Conservation (phyloP, 2,888 invertebrate genomes). For the Papilio gigon region DNA sequence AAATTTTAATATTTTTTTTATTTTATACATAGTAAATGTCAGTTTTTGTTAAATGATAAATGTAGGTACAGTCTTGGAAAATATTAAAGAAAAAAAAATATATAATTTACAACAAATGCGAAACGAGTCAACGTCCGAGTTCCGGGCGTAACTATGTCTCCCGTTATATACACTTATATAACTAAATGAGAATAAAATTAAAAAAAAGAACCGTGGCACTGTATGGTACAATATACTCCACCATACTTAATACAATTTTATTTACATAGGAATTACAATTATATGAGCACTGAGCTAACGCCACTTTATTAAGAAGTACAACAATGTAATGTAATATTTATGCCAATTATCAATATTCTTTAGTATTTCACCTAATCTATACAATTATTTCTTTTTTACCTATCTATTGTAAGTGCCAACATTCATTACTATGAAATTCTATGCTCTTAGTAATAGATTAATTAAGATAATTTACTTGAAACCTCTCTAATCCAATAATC, state of each 20-base stretch:
- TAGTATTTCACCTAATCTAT: constrained; percentile 62
- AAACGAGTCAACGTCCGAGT: constrained; percentile 50
- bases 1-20: constrained; percentile 73
- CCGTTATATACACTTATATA: constrained; percentile 53
- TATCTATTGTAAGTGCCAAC: constrained; percentile 72
- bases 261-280: constrained; percentile 76
- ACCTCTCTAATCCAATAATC: too few species aligned
- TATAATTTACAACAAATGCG: constrained; percentile 72
- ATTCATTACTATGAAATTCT: constrained; percentile 50
- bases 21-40: constrained; percentile 79
- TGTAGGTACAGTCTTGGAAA: constrained; percentile 79
- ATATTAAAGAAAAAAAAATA: constrained; percentile 70
- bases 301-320: constrained; percentile 45
- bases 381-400: constrained; percentile 68
- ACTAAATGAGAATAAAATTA: constrained; percentile 52
- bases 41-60: constrained; percentile 75
- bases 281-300: constrained; percentile 54
- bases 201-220: constrained; percentile 50
- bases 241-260: constrained; percentile 65
- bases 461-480: not conserved
- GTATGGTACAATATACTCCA: constrained; percentile 47
- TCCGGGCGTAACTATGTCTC: constrained; percentile 43
- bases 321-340: constrained; percentile 45
- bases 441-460: constrained; percentile 9
- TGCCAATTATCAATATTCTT: constrained; percentile 54